Evolutionary conservation across 2,888 invertebrate species (phyloP).

Genomic region (Agrochola macilenta): DNA sequence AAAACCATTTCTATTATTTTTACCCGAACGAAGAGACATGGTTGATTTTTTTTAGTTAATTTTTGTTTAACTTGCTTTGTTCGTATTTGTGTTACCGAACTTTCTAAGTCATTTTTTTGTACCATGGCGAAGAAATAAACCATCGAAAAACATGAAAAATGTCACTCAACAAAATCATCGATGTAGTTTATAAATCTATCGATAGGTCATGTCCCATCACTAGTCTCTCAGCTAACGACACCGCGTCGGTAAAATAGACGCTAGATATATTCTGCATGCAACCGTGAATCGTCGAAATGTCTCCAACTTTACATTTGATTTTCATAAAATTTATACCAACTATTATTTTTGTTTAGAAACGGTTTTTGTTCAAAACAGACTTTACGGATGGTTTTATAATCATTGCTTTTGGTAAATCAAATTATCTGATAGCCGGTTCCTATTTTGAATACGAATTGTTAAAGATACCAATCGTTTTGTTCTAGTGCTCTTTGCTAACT

Average conservation of each 20-base stretch:
- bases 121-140: no score
- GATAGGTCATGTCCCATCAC: constrained; percentile 55
- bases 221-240: constrained; percentile 61
- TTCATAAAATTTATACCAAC: constrained; percentile 42
- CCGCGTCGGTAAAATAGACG: constrained; percentile 62
- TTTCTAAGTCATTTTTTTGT: no score
- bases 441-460: no score
- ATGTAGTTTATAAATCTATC: constrained; percentile 39
- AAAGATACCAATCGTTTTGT: no score
- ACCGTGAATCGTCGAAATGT: constrained; percentile 57
- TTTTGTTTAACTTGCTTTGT: no score
- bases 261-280: constrained; percentile 66
- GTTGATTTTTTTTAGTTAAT: no score
- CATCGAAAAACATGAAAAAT: no score
- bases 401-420: background rate
- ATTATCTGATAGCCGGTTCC: background rate
- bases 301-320: constrained; percentile 54
- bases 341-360: constrained; percentile 20
- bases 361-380: background rate
- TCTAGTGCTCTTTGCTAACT: background rate
- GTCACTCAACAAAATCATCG: background rate
- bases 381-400: background rate
- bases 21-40: no score
- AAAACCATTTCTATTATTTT: no score
- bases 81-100: no score